These are phyloP conservation scores for Luidia sarsii DNA, from an alignment of 53 echinoderm and acorn worm genomes.

Conservation along the genomic window DNA sequence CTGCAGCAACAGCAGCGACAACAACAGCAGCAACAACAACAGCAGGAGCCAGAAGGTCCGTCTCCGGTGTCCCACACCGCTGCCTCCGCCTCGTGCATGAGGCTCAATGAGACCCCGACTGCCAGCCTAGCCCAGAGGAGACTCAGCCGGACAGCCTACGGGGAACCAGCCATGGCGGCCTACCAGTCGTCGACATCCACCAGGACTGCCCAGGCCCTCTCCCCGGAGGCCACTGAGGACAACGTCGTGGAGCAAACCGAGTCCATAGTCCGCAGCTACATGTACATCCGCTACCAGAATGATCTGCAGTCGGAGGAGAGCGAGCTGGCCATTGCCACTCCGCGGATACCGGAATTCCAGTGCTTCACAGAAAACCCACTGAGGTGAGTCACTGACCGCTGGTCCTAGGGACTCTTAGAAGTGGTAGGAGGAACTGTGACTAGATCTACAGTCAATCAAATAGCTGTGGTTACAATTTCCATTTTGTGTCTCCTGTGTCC, in stretches of 20 bases:
- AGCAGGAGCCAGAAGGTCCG: too few species aligned
- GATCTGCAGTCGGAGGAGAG: conserved; percentile 80
- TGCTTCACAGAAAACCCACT: conserved; percentile 76
- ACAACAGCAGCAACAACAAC: background rate
- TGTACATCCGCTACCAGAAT: conserved; percentile 82
- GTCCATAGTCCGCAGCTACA: conserved; percentile 81
- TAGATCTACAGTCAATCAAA: too few species aligned
- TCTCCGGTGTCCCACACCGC: background rate
- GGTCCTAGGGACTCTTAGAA: too few species aligned
- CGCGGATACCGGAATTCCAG: conserved; percentile 81
- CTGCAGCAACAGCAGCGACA: background rate
- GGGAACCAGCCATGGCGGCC: conserved; percentile 38
- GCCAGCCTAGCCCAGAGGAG: conserved; percentile 37
- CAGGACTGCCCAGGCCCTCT: conserved; percentile 13
- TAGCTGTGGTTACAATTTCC: too few species aligned
- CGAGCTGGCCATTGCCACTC: conserved; percentile 84
- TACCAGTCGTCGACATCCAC: background rate
- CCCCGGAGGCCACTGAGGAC: conserved; percentile 80
- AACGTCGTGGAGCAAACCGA: conserved; percentile 90
- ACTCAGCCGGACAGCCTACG: conserved; percentile 19
- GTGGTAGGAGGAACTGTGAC: too few species aligned
- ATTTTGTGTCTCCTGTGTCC: too few species aligned
- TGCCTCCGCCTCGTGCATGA: conserved; percentile 8
- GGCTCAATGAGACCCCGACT: conserved; percentile 32
- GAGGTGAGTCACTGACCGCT: too few species aligned